Conservation (phyloP, 2,888 invertebrate genomes). For the Tetheella fluctuosa region DNA sequence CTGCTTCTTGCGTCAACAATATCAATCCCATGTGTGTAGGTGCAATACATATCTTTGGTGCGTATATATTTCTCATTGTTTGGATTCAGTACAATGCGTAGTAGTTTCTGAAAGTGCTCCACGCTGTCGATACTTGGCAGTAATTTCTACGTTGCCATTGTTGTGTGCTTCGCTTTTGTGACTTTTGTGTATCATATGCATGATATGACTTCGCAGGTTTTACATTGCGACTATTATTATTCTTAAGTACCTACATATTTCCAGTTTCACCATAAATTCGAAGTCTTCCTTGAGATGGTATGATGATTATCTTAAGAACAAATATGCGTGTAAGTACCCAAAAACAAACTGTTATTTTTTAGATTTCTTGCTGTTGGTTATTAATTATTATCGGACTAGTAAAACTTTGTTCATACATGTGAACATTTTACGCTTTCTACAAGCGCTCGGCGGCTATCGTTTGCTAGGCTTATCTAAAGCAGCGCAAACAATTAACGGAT, state of each 20-base stretch:
- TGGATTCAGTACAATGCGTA: constrained; percentile 46
- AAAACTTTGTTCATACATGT: background rate
- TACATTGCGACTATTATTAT: constrained; percentile 8
- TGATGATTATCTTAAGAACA: too few species aligned
- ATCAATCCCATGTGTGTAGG: constrained; percentile 11
- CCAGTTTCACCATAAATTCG: constrained; percentile 11
- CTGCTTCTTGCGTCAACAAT: background rate
- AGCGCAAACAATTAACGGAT: constrained; percentile 73
- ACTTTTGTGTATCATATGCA: constrained; percentile 57
- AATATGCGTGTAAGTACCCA: too few species aligned
- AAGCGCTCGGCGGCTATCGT: constrained; percentile 27
- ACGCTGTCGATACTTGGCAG: constrained; percentile 55
- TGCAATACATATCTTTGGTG: constrained; percentile 23
- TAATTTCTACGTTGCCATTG: constrained; percentile 62
- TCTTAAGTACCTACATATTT: constrained; percentile 8
- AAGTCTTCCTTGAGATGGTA: too few species aligned
- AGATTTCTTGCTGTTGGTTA: background rate
- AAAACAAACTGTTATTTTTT: constrained; percentile 26
- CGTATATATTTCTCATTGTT: constrained; percentile 51
- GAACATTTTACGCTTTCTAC: constrained; percentile 8
- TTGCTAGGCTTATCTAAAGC: constrained; percentile 72
- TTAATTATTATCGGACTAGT: background rate
- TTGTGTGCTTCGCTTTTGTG: constrained; percentile 50
- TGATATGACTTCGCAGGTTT: constrained; percentile 49
- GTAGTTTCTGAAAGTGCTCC: constrained; percentile 57